Evolutionary conservation across 2,797 vertebrate genomes (phyloP).

Genomic region (Bucorvus abyssinicus): DNA sequence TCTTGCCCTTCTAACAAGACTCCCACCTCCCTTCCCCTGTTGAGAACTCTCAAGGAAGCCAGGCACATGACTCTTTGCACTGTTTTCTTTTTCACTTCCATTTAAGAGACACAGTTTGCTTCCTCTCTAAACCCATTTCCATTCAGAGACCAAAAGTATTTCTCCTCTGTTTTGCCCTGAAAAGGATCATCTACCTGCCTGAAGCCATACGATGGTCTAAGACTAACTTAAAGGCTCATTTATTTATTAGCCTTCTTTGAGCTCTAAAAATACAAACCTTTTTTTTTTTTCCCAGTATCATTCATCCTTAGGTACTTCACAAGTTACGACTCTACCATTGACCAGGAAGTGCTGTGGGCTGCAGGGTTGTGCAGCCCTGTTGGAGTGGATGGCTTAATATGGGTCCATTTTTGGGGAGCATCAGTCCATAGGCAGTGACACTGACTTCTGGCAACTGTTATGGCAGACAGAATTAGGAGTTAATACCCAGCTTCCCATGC

Average conservation of each 20-base stretch:
- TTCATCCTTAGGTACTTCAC: constrained; percentile 29
- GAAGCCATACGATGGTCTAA: background rate
- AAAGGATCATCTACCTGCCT: background rate
- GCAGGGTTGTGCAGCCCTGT: background rate
- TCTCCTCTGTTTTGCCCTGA: constrained; percentile 4
- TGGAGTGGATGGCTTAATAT: background rate
- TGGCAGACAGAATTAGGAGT: background rate
- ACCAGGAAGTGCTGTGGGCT: background rate
- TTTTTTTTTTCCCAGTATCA: background rate
- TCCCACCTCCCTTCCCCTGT: background rate
- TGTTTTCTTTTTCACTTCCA: constrained; percentile 44
- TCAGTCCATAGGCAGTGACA: accelerated
- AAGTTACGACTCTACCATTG: background rate
- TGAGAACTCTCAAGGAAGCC: constrained; percentile 47
- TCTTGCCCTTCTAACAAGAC: constrained; percentile 7
- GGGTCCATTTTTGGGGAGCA: background rate
- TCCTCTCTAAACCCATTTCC: background rate
- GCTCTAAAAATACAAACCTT: background rate
- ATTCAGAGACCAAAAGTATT: background rate
- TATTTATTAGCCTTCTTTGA: background rate
- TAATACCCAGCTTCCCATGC: background rate
- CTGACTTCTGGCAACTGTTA: background rate
- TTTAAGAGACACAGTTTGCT: constrained; percentile 7
- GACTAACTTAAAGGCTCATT: background rate
- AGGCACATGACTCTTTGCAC: background rate